Evolutionary conservation across 2,113 vertebrate species (phyloP), one percentile per base, ranked within the genome.

Genomic region (Myotis brandtii): DNA sequence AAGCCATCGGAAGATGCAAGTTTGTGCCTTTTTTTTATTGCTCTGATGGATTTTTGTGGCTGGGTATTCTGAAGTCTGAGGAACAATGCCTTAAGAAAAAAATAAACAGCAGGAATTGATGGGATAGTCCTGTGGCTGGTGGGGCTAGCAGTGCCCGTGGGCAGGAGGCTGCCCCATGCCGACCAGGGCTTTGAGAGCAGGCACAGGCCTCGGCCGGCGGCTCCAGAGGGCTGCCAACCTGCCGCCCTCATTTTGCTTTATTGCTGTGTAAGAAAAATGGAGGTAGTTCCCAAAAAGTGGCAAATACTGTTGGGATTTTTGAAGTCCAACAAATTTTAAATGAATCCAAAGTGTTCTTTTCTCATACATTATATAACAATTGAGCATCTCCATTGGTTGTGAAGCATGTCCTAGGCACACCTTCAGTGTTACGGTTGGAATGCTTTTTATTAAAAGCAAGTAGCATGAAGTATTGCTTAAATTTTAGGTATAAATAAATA

Each of bases 1-100:
- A 98, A 98, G 98, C 98, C 98, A 97, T 98, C 89, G 98, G 98
- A 98, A 98, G 98, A 98, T 97, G 98, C 98, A 98, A 98, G 98
- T 99, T 98, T 98, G 98, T 99, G 98, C 98, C 98, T 99, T 99
- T 98, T 98, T 97, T 96, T 98, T 95, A 98, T 98, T 98, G 98
- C 98, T 98, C 98, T 96, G 98, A 97, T 98, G 98, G 98, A 97
- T 98, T 98, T 97, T 94, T 98, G 98, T 98, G 98, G 98, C 98
- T 98, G 98, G 98, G 98, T 98, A 98, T 98, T 98, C 98, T 98
- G 98, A 98, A 97, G 97, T 98, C 98, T 98, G 98, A 98, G 98
- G 98, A 98, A 98, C 98, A 98, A 98, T 98, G 98, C 98, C 98
- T 99, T 99, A 99, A 99, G 98, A 98, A 98, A 98, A 98, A 98